Conservation (phyloP, 2,888 invertebrate genomes). For the Tipula confusa region DNA sequence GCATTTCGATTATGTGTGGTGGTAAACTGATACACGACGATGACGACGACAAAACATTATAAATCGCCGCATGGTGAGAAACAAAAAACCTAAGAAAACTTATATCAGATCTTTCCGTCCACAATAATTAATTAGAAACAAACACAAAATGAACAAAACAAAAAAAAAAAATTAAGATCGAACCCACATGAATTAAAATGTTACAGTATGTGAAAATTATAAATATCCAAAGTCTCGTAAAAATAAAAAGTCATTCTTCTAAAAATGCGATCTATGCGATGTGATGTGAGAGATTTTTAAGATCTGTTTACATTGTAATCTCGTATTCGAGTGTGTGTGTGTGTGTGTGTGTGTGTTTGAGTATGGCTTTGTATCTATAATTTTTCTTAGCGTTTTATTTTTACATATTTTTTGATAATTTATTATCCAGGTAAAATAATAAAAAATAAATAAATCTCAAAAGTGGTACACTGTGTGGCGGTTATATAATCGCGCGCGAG, state of each 20-base stretch:
- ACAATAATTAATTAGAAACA: constrained; percentile 3
- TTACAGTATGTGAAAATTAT: not conserved
- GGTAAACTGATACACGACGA: not conserved
- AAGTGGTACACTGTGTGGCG: not conserved
- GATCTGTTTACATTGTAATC: not conserved
- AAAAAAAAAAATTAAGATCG: not conserved
- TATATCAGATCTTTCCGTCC: not conserved
- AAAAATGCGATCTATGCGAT: not conserved
- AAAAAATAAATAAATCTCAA: not conserved
- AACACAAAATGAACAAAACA: not conserved
- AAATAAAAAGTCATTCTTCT: not conserved
- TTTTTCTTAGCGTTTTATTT: not conserved
- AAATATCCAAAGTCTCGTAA: not conserved
- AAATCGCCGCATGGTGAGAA: constrained; percentile 25
- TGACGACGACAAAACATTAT: not conserved
- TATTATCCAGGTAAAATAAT: not conserved
- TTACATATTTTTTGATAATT: not conserved
- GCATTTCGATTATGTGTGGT: not conserved
- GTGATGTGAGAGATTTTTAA: not conserved
- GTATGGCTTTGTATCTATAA: too few relatives aligned
- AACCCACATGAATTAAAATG: not conserved
- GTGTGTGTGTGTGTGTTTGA: not conserved
- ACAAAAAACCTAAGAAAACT: not conserved
- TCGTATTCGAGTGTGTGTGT: not conserved
- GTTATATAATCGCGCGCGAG: constrained; percentile 12